Conservation (phyloP, 2,113 vertebrate species). For the Todiramphus saurophagus region DNA sequence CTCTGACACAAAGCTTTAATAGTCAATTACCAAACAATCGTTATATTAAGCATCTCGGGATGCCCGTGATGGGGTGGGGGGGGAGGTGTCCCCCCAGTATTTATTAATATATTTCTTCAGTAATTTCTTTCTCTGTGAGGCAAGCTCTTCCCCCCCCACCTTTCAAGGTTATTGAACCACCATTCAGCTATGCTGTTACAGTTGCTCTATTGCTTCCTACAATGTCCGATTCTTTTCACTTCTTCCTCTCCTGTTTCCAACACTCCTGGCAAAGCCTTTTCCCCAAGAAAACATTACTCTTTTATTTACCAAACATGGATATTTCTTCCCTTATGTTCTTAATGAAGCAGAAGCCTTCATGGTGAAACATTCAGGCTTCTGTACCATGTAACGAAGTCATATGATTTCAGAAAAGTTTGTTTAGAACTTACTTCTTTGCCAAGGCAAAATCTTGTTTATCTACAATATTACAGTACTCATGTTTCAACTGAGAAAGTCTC, state of each 20-base stretch:
- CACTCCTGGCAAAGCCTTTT: background rate
- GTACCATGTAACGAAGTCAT: background rate
- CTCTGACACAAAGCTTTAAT: background rate
- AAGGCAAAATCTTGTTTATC: background rate
- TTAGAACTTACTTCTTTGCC: background rate
- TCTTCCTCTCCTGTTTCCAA: background rate
- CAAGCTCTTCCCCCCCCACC: too few species aligned
- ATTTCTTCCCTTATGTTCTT: background rate
- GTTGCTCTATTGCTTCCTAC: background rate
- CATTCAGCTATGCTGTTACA: background rate
- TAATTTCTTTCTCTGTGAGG: background rate
- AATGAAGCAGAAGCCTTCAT: background rate
- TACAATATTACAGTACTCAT: background rate
- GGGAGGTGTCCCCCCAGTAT: background rate
- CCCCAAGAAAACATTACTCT: background rate
- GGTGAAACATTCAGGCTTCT: background rate
- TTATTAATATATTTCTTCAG: background rate
- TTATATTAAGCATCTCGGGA: background rate
- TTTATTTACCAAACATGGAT: background rate
- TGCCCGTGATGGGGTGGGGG: background rate
- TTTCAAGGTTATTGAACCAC: background rate
- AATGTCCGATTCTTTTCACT: background rate
- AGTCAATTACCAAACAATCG: background rate
- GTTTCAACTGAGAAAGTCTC: background rate
- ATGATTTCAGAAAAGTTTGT: background rate